These are phyloP conservation scores for Lasioglossum marginatum DNA, from an alignment of 2,888 invertebrate genomes.

Conservation along the genomic window DNA sequence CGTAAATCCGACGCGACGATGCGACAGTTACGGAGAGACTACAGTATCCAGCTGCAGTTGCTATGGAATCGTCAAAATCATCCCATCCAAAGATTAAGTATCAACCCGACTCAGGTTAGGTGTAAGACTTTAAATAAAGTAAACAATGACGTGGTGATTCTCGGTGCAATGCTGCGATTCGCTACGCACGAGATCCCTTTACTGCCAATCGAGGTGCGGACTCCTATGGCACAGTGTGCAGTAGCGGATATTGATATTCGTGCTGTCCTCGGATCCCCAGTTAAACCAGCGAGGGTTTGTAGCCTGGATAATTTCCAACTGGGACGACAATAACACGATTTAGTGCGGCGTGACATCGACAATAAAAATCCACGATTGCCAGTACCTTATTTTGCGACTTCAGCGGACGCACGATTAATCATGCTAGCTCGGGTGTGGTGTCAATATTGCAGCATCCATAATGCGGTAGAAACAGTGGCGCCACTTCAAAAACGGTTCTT, in stretches of 20 bases:
- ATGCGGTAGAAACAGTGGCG: neutral
- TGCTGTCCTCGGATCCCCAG: constrained; percentile 51
- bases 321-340: constrained; percentile 66
- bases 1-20: no score
- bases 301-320: constrained; percentile 70
- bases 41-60: neutral
- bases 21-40: neutral
- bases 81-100: neutral
- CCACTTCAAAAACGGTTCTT: neutral
- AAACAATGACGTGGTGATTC: neutral
- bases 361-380: constrained; percentile 57
- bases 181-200: constrained; percentile 32
- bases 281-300: constrained; percentile 45
- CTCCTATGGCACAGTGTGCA: constrained; percentile 44
- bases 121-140: neutral
- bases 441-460: neutral
- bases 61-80: neutral
- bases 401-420: constrained; percentile 20
- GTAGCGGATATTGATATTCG: constrained; percentile 57
- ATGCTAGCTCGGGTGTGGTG: neutral
- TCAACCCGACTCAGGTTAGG: neutral
- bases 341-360: constrained; percentile 36
- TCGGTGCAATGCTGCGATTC: constrained; percentile 19
- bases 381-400: constrained; percentile 47
- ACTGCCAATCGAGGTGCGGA: constrained; percentile 22